Evolutionary conservation across 2,888 invertebrate species (phyloP).

Genomic region (Hypercompe scribonia): DNA sequence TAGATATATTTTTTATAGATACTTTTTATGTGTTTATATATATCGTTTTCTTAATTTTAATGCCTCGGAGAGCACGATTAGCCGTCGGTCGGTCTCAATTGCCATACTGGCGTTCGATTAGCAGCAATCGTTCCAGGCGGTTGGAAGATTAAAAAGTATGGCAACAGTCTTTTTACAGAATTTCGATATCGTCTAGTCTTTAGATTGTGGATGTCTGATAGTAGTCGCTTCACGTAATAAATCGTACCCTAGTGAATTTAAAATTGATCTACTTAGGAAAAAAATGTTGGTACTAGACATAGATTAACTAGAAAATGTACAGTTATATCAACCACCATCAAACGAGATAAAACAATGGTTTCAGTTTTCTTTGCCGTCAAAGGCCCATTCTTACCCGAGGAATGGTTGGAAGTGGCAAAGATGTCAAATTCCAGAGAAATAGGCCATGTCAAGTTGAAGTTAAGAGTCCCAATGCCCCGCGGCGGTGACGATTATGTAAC

Average conservation of each 20-base stretch:
- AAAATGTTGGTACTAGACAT: not conserved
- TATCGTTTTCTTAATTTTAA: not conserved
- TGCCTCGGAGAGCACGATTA: too few relatives aligned
- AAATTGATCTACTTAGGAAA: too few relatives aligned
- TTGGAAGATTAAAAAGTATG: too few relatives aligned
- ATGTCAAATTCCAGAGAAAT: conserved; percentile 79
- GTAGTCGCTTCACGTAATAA: too few relatives aligned
- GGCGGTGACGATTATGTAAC: conserved; percentile 79
- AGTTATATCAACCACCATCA: conserved; percentile 5
- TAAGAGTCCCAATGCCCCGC: conserved; percentile 78
- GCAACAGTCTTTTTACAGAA: too few relatives aligned
- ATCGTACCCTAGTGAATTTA: too few relatives aligned
- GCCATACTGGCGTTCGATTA: too few relatives aligned
- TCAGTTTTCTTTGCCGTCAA: conserved; percentile 31
- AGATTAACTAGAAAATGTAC: not conserved
- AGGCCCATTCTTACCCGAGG: conserved; percentile 51
- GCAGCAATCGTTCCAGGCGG: too few relatives aligned
- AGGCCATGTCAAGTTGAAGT: conserved; percentile 81
- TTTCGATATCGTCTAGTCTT: too few relatives aligned
- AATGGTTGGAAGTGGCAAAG: conserved; percentile 67
- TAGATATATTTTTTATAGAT: not conserved
- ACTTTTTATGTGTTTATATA: not conserved
- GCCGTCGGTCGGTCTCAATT: too few relatives aligned
- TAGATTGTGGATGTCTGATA: too few relatives aligned
- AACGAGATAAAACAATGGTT: conserved; percentile 15